These are phyloP conservation scores for Poeciliopsis prolifica DNA, from an alignment of 2,113 vertebrate species.

Conservation along the genomic window DNA sequence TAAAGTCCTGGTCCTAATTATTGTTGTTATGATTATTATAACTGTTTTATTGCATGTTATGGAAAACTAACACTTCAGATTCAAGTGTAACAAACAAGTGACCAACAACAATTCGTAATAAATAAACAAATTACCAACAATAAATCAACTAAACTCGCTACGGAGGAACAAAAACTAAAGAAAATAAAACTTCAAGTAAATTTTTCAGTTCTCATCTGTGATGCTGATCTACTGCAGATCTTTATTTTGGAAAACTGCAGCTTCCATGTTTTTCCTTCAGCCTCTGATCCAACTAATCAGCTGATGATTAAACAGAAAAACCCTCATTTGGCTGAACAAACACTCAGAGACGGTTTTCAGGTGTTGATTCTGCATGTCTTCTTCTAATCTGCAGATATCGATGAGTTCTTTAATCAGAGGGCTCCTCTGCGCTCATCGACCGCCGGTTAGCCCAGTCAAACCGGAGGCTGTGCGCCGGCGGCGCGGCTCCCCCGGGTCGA, in stretches of 20 bases:
- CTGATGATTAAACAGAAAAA: not conserved
- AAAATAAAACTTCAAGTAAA: no score
- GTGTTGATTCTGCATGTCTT: not conserved
- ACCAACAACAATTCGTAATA: no score
- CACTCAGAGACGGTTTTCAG: not conserved
- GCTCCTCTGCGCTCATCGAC: slow-evolving; percentile 33
- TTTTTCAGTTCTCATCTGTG: no score
- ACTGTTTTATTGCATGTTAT: no score
- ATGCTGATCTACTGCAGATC: no score
- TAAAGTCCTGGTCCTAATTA: no score
- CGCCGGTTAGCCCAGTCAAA: slow-evolving; percentile 44
- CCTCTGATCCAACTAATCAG: not conserved
- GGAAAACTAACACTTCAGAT: no score
- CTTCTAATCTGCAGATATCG: slow-evolving; percentile 1
- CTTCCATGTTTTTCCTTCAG: not conserved
- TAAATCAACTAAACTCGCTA: no score
- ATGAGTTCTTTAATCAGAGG: slow-evolving; percentile 3
- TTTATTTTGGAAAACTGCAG: not conserved
- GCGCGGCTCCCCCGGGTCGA: slow-evolving; percentile 31
- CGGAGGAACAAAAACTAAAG: no score
- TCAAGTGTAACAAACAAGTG: no score
- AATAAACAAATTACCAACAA: no score
- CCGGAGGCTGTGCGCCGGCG: slow-evolving; percentile 24
- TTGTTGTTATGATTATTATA: no score
- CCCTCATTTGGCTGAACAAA: not conserved